Conservation (phyloP, 2,113 vertebrate genomes). For the Marcusenius ussheri region DNA sequence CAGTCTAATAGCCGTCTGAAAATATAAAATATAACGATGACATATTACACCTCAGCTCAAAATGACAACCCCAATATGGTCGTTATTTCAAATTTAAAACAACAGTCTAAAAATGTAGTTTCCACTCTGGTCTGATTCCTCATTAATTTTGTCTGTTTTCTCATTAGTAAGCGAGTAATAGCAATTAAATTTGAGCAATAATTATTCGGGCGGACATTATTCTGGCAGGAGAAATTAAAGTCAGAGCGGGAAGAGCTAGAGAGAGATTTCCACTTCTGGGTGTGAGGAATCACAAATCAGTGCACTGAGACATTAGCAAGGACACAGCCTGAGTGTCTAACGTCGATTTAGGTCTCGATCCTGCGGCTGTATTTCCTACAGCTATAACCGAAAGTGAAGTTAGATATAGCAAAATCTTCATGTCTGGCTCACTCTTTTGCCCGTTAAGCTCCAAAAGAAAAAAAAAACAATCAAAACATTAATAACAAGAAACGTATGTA, state of each 20-base stretch:
- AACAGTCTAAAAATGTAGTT: neutral
- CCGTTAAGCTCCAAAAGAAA: neutral
- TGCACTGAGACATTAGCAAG: neutral
- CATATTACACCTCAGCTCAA: neutral
- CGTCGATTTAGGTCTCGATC: neutral
- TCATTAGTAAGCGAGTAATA: neutral
- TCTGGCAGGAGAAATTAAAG: neutral
- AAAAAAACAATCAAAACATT: neutral
- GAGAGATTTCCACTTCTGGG: neutral
- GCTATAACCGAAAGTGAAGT: neutral
- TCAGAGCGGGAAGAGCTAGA: neutral
- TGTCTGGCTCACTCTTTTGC: neutral
- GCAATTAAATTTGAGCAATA: neutral
- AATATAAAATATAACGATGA: constrained; percentile 11
- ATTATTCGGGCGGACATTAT: neutral
- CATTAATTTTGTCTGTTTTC: neutral
- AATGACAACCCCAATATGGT: neutral
- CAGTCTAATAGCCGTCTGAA: constrained; percentile 33
- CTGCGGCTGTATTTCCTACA: neutral
- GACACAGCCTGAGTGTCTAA: neutral
- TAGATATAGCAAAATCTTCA: neutral
- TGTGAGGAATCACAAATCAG: neutral
- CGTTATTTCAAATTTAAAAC: neutral
- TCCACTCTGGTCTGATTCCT: constrained; percentile 1
- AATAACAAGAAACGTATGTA: neutral